Base-by-base conservation (phyloP, 2,113 vertebrate genomes). In the Amazona vittata region DNA sequence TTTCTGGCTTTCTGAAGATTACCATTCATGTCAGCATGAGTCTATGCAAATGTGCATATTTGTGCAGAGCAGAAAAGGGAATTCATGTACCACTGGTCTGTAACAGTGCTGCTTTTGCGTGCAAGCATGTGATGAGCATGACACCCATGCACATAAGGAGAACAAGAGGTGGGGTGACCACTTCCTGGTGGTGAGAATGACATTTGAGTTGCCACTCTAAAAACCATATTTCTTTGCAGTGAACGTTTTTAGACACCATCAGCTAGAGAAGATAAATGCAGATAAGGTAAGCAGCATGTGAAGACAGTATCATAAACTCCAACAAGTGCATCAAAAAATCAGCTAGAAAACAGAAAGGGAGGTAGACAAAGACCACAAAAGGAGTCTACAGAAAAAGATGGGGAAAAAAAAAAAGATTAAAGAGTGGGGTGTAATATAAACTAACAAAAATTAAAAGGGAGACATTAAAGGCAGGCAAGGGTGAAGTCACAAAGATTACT, bases 61-160 rank as follows among this genome's bases (percentile, higher is more conserved):
- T 6, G 41, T 26, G 76, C 55, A 71, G 76, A 39, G 71, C 79
- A 78, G 82, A 8, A 17, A 55, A 46, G 43, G 73, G 35, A 82
- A 53, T 3, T 63, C 26, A 35, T 19, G 65, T 7, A 5, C 25
- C 0, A 8, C 64, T 6, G 46, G 11, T 14, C 43, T 33, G 59
- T 25, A 24, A 53, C 12, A 10, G 71, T 2, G 0, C 26, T 2
- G 26, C 52, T 47, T 12, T 52, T 25, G 22, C 35, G 3, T 0
- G 1, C 6, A 1, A 43, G 71, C 89, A 57, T 3, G 2, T 1
- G 1, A 25, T 0, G 25, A 83, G 41, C 53, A 4, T 2, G 3
- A 15, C 52, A 7, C 33, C 22, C 80, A 39, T 29, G 14, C 35
- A 25, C 43, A 9, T 4, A 6, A 16, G 8, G 55, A 43, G 35